Conservation (phyloP, 2,888 invertebrate genomes). For the Caenorhabditis sp. region DNA sequence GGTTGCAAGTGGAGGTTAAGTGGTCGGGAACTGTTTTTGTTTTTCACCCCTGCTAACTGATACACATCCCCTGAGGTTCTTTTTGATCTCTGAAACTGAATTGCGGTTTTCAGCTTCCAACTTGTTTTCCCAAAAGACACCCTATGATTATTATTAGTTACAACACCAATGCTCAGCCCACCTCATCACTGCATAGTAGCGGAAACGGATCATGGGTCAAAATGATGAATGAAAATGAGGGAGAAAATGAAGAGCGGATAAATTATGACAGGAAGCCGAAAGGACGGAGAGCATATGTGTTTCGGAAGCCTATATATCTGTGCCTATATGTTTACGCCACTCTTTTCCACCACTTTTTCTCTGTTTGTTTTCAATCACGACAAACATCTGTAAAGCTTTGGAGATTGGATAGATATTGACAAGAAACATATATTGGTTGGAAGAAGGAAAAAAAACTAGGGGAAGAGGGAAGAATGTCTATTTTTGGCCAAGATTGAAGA, state of each 20-base stretch:
- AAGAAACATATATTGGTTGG: neutral
- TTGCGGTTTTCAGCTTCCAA: no score
- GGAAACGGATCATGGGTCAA: conserved; percentile 33
- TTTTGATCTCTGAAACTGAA: no score
- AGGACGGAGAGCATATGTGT: conserved; percentile 43
- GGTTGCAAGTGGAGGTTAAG: neutral
- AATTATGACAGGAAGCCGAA: conserved; percentile 42
- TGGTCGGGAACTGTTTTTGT: conserved; percentile 1
- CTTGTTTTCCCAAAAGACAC: no score
- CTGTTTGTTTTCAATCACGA: conserved; percentile 52
- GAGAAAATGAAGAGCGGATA: conserved; percentile 19
- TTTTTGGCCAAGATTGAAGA: no score
- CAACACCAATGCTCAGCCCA: no score
- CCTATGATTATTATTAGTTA: no score
- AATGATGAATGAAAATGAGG: conserved; percentile 20
- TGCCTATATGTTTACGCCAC: conserved; percentile 46
- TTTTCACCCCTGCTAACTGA: no score
- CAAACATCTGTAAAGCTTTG: conserved; percentile 50
- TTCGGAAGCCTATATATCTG: conserved; percentile 42
- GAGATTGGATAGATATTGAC: conserved; percentile 5
- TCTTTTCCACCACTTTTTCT: conserved; percentile 42
- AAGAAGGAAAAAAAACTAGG: neutral
- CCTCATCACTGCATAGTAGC: neutral
- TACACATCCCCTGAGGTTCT: no score
- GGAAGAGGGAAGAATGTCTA: neutral